phyloP scores from a whole-genome alignment of 2,888 invertebrate species.

The Chymomyza procnemis region DNA sequence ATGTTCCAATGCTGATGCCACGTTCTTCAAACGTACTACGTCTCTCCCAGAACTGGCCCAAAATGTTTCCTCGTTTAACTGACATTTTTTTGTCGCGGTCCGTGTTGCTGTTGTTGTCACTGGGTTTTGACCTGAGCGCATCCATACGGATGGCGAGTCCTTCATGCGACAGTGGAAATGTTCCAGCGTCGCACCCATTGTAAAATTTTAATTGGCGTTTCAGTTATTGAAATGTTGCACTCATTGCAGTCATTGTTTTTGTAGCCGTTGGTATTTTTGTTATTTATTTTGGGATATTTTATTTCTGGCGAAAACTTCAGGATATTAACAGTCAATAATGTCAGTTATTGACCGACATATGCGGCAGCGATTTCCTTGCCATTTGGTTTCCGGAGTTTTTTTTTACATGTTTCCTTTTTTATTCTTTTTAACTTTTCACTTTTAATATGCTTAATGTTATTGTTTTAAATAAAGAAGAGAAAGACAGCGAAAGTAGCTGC shows the following conservation, averaged over 20 bases:
- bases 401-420: slow-evolving; percentile 7
- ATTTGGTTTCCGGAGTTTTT: not conserved
- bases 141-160: not conserved
- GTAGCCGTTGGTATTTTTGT: slow-evolving; percentile 16
- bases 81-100: slow-evolving; percentile 49
- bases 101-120: slow-evolving; percentile 26
- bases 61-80: slow-evolving; percentile 60
- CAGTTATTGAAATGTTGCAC: slow-evolving; percentile 68
- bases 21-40: not conserved
- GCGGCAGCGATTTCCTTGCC: slow-evolving; percentile 54
- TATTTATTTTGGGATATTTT: slow-evolving; percentile 11
- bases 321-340: slow-evolving; percentile 68
- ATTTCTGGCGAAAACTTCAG: slow-evolving; percentile 15
- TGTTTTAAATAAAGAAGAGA: slow-evolving; percentile 13
- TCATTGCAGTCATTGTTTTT: slow-evolving; percentile 10
- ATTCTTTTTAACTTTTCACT: slow-evolving; percentile 34
- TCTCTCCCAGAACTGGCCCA: slow-evolving; percentile 9
- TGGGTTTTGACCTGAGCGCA: not conserved
- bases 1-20: not conserved
- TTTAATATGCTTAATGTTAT: slow-evolving; percentile 29
- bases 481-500: not conserved
- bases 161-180: not conserved
- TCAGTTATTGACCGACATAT: slow-evolving; percentile 61
- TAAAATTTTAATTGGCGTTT: slow-evolving; percentile 68
- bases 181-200: slow-evolving; percentile 40